Base-by-base conservation (phyloP, 2,797 vertebrate genomes). In the Tragopan temminckii region DNA sequence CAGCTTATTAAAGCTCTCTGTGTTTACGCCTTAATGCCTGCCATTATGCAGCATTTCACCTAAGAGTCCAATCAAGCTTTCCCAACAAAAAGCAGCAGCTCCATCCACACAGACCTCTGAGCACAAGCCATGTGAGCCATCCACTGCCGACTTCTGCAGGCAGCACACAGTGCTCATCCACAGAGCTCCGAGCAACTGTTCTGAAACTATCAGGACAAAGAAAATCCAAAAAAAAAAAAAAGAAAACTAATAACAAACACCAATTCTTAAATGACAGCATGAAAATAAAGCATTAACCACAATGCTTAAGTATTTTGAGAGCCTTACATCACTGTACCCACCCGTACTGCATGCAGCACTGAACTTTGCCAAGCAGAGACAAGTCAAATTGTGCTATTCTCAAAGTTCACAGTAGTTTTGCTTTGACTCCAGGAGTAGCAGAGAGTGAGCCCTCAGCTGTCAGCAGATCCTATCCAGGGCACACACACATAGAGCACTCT, bases 401-500 rank as follows among this genome's bases (percentile, higher is more conserved):
- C 36, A 18, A 78, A 62, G 45, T 66, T 83, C 58, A 80, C 85
- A 35, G 45, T 17, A 94, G 69, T 89, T 82, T 57, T 55, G 21
- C 48, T 45, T 72, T 27, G 77, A 91, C 90, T 91, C 59, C 62
- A 83, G 74, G 59, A 80, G 66, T 21, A 62, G 66, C 71, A 80
- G 69, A 18, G 93, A 90, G 79, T 52, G 45, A 38, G 48, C 68
- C 38, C 61, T 79, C 11, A 17, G n/a, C 62, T 58, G 70, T 61
- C 20, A 68, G 66, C 1, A 88, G 35, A 70, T 27, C 31, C 55
- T 31, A 58, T 25, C 57, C 62, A 18, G 46, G 38, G 68, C 45
- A 45, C 36, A n/a, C 6, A 38, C 38, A n/a, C 0, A 1, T 36
- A 7, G 25, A 92, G 31, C 27, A 64, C 8, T 27, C 38, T 2